Conservation (phyloP, 35 echinoderm and acorn worm species). For the Ophioderma brevispina region DNA sequence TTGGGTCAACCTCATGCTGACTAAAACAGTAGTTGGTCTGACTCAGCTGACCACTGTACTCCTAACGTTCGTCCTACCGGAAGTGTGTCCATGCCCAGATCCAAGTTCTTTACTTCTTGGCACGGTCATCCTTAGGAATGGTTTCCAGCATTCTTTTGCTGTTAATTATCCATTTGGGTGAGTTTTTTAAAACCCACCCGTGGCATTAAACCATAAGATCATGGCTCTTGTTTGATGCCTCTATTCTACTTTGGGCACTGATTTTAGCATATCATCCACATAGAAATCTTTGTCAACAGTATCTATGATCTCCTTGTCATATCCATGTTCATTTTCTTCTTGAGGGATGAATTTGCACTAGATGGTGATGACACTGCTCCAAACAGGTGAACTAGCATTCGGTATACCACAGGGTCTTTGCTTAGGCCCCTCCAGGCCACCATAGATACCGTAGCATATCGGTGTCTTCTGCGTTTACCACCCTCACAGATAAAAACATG, state of each 20-base stretch:
- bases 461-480: background rate
- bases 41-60: conserved; percentile 45
- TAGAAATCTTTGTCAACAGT: conserved; percentile 51
- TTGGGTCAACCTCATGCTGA: background rate
- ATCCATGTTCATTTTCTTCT: conserved; percentile 22
- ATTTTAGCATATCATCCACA: conserved; percentile 29
- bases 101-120: conserved; percentile 30
- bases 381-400: too few relatives aligned
- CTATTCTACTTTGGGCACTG: background rate
- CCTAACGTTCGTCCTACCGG: conserved; percentile 53
- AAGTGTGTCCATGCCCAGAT: conserved; percentile 28
- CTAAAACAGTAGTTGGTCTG: background rate
- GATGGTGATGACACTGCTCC: too few relatives aligned
- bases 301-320: background rate
- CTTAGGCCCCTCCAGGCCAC: conserved; percentile 31
- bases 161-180: conserved; percentile 65
- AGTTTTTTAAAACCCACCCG: too few relatives aligned
- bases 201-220: conserved; percentile 22
- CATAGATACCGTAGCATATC: conserved; percentile 41
- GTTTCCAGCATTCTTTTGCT: conserved; percentile 23
- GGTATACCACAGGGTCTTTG: too few relatives aligned
- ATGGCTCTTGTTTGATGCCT: background rate
- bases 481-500: too few relatives aligned
- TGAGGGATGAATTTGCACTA: too few relatives aligned
- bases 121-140: conserved; percentile 40